Percentiles rank a stretch among this genome's conserved stretches.
Conservation (phyloP, 2,797 vertebrate genomes). For the Gambelia wislizenii region DNA sequence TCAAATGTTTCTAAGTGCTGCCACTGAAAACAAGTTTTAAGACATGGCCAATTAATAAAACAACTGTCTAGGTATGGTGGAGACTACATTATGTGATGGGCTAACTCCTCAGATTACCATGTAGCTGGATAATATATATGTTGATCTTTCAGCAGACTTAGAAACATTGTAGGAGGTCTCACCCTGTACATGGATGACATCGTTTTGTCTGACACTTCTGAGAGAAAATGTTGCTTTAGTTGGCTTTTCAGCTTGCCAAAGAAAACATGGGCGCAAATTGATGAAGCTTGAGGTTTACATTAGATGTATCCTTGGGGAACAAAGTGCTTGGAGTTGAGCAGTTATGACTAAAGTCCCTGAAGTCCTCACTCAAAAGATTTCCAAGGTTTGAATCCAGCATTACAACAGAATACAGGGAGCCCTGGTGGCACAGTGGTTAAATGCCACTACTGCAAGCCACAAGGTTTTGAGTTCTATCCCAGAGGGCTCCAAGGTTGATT, state of each 20-base stretch:
- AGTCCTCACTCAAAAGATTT: not conserved
- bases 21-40: slow-evolving; percentile 25
- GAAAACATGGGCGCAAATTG: not conserved
- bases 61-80: slow-evolving; percentile 10
- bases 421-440: no score
- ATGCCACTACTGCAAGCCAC: no score
- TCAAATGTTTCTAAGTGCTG: not conserved
- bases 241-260: not conserved
- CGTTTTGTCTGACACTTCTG: not conserved
- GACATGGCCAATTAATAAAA: not conserved
- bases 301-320: not conserved
- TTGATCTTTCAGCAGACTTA: not conserved
- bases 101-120: not conserved
- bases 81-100: not conserved
- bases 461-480: no score
- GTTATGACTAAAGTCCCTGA: not conserved
- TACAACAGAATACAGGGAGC: no score
- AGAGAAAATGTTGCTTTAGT: not conserved
- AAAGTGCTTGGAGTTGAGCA: not conserved
- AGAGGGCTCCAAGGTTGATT: no score
- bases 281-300: not conserved
- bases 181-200: not conserved
- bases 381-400: not conserved
- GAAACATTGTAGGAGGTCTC: not conserved
- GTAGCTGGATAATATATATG: not conserved